These are phyloP conservation scores for Phalacrocorax brasilianus DNA, from an alignment of 2,113 vertebrate genomes.

Conservation along the genomic window DNA sequence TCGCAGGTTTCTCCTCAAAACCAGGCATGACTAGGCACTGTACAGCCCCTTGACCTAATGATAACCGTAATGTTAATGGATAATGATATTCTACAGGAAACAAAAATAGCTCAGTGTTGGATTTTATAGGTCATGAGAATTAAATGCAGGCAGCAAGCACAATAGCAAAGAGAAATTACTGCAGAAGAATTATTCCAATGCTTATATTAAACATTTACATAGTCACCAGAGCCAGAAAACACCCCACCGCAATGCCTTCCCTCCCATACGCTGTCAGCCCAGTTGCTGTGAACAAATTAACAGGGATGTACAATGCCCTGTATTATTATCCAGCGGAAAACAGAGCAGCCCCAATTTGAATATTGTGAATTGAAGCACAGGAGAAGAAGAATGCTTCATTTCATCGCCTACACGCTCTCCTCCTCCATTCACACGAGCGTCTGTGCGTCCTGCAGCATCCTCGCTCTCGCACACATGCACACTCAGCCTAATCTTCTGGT, in stretches of 20 bases:
- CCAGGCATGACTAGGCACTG: not conserved
- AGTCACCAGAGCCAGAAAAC: not conserved
- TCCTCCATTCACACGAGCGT: not conserved
- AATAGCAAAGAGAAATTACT: not conserved
- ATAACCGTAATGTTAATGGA: not conserved
- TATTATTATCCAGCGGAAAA: not conserved
- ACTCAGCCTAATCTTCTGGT: not conserved
- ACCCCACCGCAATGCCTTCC: fast-evolving
- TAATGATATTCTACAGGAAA: not conserved
- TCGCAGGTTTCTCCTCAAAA: not conserved
- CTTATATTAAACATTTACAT: not conserved
- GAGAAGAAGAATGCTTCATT: not conserved
- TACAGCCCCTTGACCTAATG: not conserved
- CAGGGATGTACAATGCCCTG: not conserved
- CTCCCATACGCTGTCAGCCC: not conserved
- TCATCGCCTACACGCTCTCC: not conserved
- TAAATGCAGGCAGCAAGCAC: not conserved
- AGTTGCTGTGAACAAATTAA: not conserved
- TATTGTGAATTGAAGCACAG: not conserved
- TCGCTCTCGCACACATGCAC: not conserved
- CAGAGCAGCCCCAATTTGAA: not conserved
- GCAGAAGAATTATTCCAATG: not conserved
- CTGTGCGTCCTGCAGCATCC: not conserved
- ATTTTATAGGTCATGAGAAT: not conserved
- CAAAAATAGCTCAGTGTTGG: not conserved